Evolutionary conservation across 2,888 invertebrate species (phyloP), one percentile per base, ranked within the genome.

Genomic region (Mechanitis mazaeus): DNA sequence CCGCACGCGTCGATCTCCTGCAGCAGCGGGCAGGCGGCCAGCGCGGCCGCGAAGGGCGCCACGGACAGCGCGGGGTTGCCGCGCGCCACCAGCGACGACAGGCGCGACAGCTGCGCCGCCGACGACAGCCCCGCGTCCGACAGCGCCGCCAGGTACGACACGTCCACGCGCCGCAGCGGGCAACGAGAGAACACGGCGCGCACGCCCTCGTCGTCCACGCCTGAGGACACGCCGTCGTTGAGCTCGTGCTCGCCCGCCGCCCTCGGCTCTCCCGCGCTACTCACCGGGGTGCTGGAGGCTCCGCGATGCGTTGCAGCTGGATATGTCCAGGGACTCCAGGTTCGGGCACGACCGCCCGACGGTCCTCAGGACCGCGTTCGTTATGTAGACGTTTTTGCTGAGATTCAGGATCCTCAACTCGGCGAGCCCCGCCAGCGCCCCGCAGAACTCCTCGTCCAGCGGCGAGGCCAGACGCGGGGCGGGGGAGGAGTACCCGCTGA

Each of bases 321-420:
- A 86, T 33, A 92, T 70, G 73, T 91, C 88, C 55, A 92, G 73
- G 0, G 78, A 76, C 66, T 82, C 78, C 46, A 93, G 68, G 54
- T 89, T 81, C 5, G 76, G 71, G 67, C 92, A 92, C 20, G 81
- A 76, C 64, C 83, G 81, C 0, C 90, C 87, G 5, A 94, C 73
- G 55, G 80, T 83, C 68, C 86, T 84, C 64, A 93, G 62, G 33
- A 92, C 87, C 1, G 83, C 77, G 70, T 93, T 91, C 0, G 85
- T 89, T 31, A 93, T 87, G 59, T 83, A 80, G 4, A 80, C 74
- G 64, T 91, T 92, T 58, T 80, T 77, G 68, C 82, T 83, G 54
- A 92, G 67, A 68, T 89, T 86, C 55, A 92, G 69, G 1, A 70
- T 71, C 71, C 85, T 88, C 64, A 92, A 75, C 68, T 91, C 85